phyloP scores from a whole-genome alignment of 2,888 invertebrate genomes.

The Pheosia gnoma region DNA sequence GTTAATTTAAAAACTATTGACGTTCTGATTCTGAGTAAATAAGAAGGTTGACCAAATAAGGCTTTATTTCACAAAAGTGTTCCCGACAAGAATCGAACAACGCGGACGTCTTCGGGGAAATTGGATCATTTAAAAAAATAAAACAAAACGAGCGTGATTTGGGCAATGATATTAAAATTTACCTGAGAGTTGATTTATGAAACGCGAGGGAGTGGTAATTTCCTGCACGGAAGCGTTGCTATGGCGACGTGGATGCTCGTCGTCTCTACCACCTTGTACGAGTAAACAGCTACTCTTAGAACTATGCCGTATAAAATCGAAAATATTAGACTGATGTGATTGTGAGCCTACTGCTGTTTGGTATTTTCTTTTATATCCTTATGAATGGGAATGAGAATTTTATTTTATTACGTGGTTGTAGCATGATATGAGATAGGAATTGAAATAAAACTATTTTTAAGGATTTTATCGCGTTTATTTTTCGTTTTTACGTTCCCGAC shows the following conservation, averaged over 20 bases:
- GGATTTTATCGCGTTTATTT: too few relatives aligned
- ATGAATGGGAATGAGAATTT: neutral
- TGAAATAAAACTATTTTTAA: too few relatives aligned
- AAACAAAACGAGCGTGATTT: conserved; percentile 46
- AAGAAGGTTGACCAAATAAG: conserved; percentile 19
- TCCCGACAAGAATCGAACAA: conserved; percentile 20
- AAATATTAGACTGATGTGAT: conserved; percentile 50
- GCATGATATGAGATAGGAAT: too few relatives aligned
- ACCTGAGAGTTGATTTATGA: conserved; percentile 73
- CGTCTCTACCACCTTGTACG: conserved; percentile 14
- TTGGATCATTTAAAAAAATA: conserved; percentile 47
- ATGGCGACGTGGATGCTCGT: conserved; percentile 50
- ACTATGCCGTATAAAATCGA: conserved; percentile 33
- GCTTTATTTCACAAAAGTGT: conserved; percentile 19
- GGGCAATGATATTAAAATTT: conserved; percentile 70
- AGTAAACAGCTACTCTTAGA: too few relatives aligned
- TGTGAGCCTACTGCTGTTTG: conserved; percentile 39
- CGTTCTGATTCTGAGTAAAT: conserved; percentile 17
- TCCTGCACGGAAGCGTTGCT: conserved; percentile 68
- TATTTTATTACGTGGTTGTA: too few relatives aligned
- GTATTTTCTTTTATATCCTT: conserved; percentile 25
- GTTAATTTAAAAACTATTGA: too few relatives aligned
- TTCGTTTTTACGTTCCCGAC: too few relatives aligned
- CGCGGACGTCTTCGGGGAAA: conserved; percentile 16
- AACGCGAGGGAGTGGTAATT: conserved; percentile 68